These are phyloP conservation scores for Caerostris darwini DNA, from an alignment of 1,140 invertebrate genomes.

Conservation along the genomic window DNA sequence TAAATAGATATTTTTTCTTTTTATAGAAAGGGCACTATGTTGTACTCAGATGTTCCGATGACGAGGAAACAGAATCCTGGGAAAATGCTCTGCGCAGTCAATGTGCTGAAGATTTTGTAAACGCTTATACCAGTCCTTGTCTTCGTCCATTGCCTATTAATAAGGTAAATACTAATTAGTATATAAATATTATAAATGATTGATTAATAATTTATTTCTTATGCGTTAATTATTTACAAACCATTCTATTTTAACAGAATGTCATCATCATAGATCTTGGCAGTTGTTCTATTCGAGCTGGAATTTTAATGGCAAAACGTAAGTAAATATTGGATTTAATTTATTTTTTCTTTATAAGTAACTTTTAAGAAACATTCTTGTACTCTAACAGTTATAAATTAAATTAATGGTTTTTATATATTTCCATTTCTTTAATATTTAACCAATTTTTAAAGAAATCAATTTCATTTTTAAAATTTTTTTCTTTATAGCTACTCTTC, in stretches of 20 bases:
- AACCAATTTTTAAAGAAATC: background rate
- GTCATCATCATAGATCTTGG: constrained; percentile 85
- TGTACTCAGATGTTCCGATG: constrained; percentile 83
- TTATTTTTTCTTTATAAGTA: too few relatives aligned
- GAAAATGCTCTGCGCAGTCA: constrained; percentile 84
- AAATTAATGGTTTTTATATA: background rate
- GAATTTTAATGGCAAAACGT: constrained; percentile 82
- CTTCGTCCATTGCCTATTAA: constrained; percentile 81
- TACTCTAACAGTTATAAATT: too few relatives aligned
- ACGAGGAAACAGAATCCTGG: constrained; percentile 84
- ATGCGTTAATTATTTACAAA: background rate
- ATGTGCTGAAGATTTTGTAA: constrained; percentile 83
- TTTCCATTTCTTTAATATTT: background rate
- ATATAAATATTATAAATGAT: background rate
- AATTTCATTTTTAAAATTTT: background rate
- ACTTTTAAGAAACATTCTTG: too few relatives aligned
- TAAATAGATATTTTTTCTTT: background rate
- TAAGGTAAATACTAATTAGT: constrained; percentile 80
- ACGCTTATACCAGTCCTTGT: constrained; percentile 84
- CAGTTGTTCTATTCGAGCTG: constrained; percentile 85
- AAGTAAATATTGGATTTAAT: background rate
- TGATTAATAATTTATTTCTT: constrained; percentile 5
- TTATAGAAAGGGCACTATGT: constrained; percentile 84
- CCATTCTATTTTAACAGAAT: constrained; percentile 42
- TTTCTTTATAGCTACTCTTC: constrained; percentile 83